phyloP scores from a whole-genome alignment of 2,113 vertebrate species.

The Puffinus mauretanicus region DNA sequence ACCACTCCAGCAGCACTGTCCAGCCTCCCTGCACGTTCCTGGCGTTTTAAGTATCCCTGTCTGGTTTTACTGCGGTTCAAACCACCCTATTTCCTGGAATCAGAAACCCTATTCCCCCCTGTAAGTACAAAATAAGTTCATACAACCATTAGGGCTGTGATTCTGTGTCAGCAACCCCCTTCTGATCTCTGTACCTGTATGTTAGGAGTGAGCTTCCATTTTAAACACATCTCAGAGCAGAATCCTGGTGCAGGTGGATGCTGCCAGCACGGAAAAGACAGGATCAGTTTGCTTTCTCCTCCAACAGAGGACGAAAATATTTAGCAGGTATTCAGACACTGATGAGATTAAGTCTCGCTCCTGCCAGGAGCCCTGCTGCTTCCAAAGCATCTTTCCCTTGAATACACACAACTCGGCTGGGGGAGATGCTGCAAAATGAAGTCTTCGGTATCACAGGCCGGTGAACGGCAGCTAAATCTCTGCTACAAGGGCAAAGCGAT shows the following conservation, averaged over 20 bases:
- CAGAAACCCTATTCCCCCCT: accelerated
- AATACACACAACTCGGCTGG: background rate
- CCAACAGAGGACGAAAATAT: background rate
- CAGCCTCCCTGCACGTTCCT: background rate
- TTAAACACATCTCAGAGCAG: background rate
- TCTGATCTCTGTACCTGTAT: background rate
- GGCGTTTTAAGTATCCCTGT: background rate
- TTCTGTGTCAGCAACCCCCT: background rate
- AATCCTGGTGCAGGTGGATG: background rate
- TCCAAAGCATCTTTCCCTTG: background rate
- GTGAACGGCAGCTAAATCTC: background rate
- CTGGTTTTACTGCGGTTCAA: background rate
- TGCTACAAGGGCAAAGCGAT: background rate
- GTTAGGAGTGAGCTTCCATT: background rate
- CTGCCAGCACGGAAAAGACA: background rate
- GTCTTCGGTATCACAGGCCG: accelerated
- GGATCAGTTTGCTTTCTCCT: background rate
- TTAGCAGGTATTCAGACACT: background rate
- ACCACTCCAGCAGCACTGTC: background rate
- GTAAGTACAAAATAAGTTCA: background rate
- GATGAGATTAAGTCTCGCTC: background rate
- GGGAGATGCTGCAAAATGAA: background rate
- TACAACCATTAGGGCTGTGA: background rate
- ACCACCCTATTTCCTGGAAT: background rate
- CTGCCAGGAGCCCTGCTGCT: background rate